phyloP scores from a whole-genome alignment of 2,113 vertebrate genomes.

The Rhynchopsitta pachyrhyncha region DNA sequence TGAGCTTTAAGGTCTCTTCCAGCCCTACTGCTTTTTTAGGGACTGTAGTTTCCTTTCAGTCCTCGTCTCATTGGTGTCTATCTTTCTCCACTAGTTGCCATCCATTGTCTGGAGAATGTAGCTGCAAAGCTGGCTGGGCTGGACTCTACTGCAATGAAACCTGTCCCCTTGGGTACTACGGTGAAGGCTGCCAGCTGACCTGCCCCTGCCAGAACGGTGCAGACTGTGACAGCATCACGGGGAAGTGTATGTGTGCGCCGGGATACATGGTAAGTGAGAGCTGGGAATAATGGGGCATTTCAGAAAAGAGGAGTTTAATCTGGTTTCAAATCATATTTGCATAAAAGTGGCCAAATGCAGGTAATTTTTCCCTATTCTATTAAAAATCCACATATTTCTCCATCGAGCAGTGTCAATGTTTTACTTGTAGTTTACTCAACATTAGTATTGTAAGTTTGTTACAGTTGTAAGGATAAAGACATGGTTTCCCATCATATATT shows the following conservation, averaged over 20 bases:
- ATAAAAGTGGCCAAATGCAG: background rate
- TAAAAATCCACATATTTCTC: background rate
- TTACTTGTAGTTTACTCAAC: background rate
- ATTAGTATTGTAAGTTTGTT: background rate
- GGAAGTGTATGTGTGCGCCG: slow-evolving; percentile 87
- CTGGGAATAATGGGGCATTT: background rate
- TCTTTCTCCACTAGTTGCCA: slow-evolving; percentile 84
- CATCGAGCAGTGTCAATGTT: background rate
- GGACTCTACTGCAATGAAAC: slow-evolving; percentile 94
- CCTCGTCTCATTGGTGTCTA: background rate
- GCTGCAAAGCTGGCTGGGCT: slow-evolving; percentile 91
- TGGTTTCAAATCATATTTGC: background rate
- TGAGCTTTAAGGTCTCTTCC: background rate
- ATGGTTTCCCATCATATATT: background rate
- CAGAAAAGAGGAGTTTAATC: background rate
- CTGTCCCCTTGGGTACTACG: slow-evolving; percentile 87
- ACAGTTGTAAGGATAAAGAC: background rate
- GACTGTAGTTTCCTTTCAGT: background rate
- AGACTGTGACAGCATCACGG: slow-evolving; percentile 89
- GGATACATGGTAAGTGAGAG: slow-evolving; percentile 86
- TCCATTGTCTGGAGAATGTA: slow-evolving; percentile 93
- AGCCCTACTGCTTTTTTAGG: background rate
- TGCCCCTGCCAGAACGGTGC: slow-evolving; percentile 92
- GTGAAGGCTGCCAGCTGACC: slow-evolving; percentile 83
- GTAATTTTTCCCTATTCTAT: rapidly evolving